Base-by-base conservation (phyloP, 2,113 vertebrate species). In the Stigmatopora argus region DNA sequence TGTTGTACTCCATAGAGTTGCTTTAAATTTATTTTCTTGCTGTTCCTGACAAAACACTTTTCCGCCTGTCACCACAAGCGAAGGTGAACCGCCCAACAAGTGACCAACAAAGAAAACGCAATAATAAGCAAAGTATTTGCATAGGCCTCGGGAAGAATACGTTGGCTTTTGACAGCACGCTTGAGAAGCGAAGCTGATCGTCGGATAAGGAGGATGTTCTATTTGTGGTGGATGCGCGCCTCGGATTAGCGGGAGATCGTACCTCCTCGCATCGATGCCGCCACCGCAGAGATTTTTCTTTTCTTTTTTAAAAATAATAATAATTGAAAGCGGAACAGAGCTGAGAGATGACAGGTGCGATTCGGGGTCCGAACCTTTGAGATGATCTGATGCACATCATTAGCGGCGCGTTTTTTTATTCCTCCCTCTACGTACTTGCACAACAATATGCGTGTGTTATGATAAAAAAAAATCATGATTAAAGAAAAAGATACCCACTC, bases 251-350 rank as follows among this genome's bases (percentile, higher is more conserved):
- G 74, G 67, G 71, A 74, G 69, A 77, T 73, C 62, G 60, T 56
- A 48, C 56, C 79, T 74, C 69, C 56, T 60, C 52, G 41, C 75
- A 47, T 77, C 67, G 65, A 60, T 75, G 72, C 38, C 76, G 55
- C 72, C 65, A 62, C 80, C 77, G 60, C 79, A 80, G 77, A 83
- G 72, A 83, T 72, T 76, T 77, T 83, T 68, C 73, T 73, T 73
- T 41, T 41, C 4, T 9, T 41, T 41, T 41, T 3, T 2, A 31
- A 31, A 31, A 31, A 31, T 31, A 31, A 31, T 31, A 41, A 41
- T 69, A 78, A 79, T 79, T 82, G 76, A 81, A 81, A 78, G 77
- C 14, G 57, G 66, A 59, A 44, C n/a, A 13, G 34, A 67, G 72
- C 74, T 21, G 53, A 35, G 38, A n/a, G 61, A 73, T 81, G 85